Conservation (phyloP, 2,888 invertebrate species). For the Sphaerophoria taeniata region DNA sequence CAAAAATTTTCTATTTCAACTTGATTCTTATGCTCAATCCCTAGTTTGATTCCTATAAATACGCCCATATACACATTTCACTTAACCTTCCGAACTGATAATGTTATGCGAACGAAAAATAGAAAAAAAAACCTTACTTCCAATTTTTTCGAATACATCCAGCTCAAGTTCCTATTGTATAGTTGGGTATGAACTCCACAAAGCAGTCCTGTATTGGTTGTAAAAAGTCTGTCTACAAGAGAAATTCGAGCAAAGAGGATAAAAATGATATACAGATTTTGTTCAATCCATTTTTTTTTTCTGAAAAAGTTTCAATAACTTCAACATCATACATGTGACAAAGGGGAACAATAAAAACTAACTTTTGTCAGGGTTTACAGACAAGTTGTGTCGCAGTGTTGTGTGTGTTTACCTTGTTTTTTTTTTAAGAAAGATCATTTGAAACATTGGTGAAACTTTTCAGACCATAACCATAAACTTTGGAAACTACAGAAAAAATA, state of each 20-base stretch:
- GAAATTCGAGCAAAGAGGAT: conserved; percentile 43
- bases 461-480: conserved; percentile 39
- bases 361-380: conserved; percentile 24
- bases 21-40: conserved; percentile 8
- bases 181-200: conserved; percentile 45
- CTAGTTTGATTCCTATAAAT: neutral
- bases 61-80: conserved; percentile 31
- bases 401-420: conserved; percentile 22
- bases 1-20: conserved; percentile 44
- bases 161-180: conserved; percentile 28
- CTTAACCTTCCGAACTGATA: conserved; percentile 64
- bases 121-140: conserved; percentile 49
- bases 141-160: conserved; percentile 37
- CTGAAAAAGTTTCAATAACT: conserved; percentile 70
- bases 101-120: conserved; percentile 13
- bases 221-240: conserved; percentile 64
- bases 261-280: conserved; percentile 45
- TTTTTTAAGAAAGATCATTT: conserved; percentile 23
- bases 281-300: conserved; percentile 32
- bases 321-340: conserved; percentile 71
- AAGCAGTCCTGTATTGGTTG: conserved; percentile 46
- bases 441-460: conserved; percentile 46
- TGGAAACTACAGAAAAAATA: neutral
- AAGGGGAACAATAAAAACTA: conserved; percentile 65
- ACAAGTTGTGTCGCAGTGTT: too few relatives aligned